phyloP scores from a whole-genome alignment of 2,888 invertebrate species.

The Acrobasis consociella region DNA sequence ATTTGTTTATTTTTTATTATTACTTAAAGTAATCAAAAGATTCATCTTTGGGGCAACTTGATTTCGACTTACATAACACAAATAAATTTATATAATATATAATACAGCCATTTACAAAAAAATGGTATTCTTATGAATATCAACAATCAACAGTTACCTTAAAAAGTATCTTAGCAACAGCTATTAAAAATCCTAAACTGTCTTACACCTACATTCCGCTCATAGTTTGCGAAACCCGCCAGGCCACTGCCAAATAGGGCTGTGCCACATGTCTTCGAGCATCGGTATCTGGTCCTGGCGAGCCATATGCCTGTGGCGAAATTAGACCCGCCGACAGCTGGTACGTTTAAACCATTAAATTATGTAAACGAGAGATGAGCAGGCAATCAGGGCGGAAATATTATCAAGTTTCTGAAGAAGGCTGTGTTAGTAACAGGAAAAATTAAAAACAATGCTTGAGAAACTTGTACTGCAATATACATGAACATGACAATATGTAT shows the following conservation, averaged over 20 bases:
- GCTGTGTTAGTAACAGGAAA: not conserved
- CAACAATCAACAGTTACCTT: slow-evolving; percentile 8
- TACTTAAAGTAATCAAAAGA: no score
- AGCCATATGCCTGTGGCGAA: slow-evolving; percentile 27
- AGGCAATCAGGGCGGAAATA: not conserved
- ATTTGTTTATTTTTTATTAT: no score
- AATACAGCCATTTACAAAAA: no score
- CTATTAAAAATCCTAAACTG: not conserved
- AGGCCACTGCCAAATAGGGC: slow-evolving; percentile 57
- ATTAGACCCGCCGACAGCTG: slow-evolving; percentile 12
- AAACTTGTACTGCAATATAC: no score
- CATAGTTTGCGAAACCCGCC: slow-evolving; percentile 49
- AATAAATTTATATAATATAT: no score
- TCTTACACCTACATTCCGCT: slow-evolving; percentile 49
- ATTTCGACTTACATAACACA: no score
- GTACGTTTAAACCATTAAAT: not conserved
- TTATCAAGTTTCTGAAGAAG: slow-evolving; percentile 2
- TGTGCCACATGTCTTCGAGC: slow-evolving; percentile 56
- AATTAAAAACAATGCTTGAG: not conserved
- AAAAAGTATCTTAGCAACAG: slow-evolving; percentile 27
- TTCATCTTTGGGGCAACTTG: no score
- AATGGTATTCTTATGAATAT: not conserved
- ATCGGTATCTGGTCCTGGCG: slow-evolving; percentile 47
- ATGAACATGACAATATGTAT: no score
- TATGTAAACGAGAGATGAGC: slow-evolving; percentile 3